phyloP scores from a whole-genome alignment of 92 coral and sea anemone species.

The Phenganax subtilis region DNA sequence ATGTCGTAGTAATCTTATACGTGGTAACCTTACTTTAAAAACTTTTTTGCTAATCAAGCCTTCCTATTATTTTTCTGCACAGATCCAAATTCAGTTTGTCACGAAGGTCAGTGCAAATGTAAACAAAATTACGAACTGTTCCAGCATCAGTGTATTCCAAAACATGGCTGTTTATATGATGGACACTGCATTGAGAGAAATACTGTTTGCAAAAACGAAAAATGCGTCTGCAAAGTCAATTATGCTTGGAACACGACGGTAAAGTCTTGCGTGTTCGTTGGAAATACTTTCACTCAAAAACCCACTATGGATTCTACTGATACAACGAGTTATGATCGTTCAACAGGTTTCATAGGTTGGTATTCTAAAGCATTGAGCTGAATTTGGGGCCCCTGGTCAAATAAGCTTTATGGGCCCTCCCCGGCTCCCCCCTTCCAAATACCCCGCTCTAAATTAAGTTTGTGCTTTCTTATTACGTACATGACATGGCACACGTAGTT shows the following conservation, averaged over 20 bases:
- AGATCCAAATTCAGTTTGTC: constrained; percentile 28
- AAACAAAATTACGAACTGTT: constrained; percentile 17
- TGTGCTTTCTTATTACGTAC: no score
- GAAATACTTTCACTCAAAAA: background rate
- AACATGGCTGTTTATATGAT: constrained; percentile 16
- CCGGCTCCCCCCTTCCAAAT: no score
- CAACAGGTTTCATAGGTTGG: background rate
- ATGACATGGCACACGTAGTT: no score
- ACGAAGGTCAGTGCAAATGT: constrained; percentile 15
- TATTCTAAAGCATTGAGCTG: no score
- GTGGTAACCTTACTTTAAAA: no score
- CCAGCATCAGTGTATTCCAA: constrained; percentile 26
- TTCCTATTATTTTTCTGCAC: background rate
- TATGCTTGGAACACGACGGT: constrained; percentile 18
- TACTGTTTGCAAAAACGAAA: constrained; percentile 6
- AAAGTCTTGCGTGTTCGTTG: background rate
- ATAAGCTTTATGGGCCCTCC: no score
- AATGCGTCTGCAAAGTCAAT: constrained; percentile 8
- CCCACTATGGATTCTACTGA: background rate
- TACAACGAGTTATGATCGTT: background rate
- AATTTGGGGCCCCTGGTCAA: no score
- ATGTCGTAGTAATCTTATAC: no score
- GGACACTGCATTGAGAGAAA: constrained; percentile 8
- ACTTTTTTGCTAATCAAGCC: background rate
- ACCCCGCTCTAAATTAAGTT: no score